Evolutionary conservation across 2,888 invertebrate species (phyloP), one percentile per base, ranked within the genome.

Genomic region (Nemoura dubitans): DNA sequence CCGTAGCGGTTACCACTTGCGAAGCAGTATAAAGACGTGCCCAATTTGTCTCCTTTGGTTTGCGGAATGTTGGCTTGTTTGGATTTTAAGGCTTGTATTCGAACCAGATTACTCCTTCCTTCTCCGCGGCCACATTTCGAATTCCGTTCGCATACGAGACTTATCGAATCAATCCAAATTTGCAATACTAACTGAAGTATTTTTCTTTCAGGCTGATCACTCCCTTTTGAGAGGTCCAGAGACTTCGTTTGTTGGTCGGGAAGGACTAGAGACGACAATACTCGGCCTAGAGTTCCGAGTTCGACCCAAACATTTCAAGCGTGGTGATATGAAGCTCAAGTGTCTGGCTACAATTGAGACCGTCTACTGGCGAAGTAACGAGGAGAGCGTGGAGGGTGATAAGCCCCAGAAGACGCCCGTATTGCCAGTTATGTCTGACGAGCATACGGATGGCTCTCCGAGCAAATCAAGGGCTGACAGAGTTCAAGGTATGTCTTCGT

Each of bases 311-410:
- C 96, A 97, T 93, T 97, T 97, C 93, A 95, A 88, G 59, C 94
- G 90, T 90, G 96, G 97, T 90, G 96, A 97, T 92, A 94, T 97
- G 93, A 97, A 97, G 92, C 93, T 97, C 90, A 97, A 97, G 93
- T 97, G 97, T 93, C 94, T 97, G 91, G 97, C 97, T 87, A 97
- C 96, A 89, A 97, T 97, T 91, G 96, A 96, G 87, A 96, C 96
- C 76, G 95, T 97, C 81, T 97, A 97, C 92, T 96, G 96, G 95
- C 94, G 96, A 89, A 96, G 96, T 91, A 97, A 97, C 92, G 97
- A 97, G 91, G 96, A 97, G 91, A 97, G 96, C 90, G 96, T 97
- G 85, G 96, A 96, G 91, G 96, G 96, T 59, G 95, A 95, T 89
- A 94, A 95, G 89, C 94, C 94, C 90, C 90, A 90, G 90, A 95